Evolutionary conservation across 2,113 vertebrate genomes (phyloP).

Genomic region (Xyrauchen texanus): DNA sequence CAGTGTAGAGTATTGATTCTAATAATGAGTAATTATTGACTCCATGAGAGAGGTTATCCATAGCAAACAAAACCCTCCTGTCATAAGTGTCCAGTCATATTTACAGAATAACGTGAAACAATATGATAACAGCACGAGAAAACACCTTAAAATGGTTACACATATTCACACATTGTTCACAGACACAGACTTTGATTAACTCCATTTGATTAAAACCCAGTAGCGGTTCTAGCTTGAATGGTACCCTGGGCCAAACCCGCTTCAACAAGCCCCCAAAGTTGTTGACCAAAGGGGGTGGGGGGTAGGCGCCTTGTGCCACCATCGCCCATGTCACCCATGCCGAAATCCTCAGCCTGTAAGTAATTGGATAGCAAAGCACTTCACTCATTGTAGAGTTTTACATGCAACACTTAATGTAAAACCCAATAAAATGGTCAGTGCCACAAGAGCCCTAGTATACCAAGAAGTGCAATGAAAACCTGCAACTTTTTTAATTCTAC

Average conservation of each 20-base stretch:
- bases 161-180: not conserved
- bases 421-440: slow-evolving; percentile 57
- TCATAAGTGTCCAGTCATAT: not conserved
- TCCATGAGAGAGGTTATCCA: slow-evolving; percentile 10
- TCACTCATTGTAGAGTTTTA: slow-evolving; percentile 79
- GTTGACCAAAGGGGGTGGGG: too few relatives aligned
- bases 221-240: too few relatives aligned
- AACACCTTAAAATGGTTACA: too few relatives aligned
- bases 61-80: not conserved
- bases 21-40: slow-evolving; percentile 38
- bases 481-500: not conserved
- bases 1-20: slow-evolving; percentile 18
- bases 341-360: slow-evolving; percentile 71
- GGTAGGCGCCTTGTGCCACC: too few relatives aligned
- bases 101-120: not conserved
- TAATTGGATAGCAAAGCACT: slow-evolving; percentile 85
- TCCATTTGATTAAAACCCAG: too few relatives aligned
- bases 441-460: slow-evolving; percentile 57
- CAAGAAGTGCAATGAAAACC: slow-evolving; percentile 53
- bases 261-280: too few relatives aligned
- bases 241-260: too few relatives aligned
- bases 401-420: slow-evolving; percentile 76
- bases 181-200: too few relatives aligned
- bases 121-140: too few relatives aligned
- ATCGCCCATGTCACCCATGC: too few relatives aligned